These are phyloP conservation scores for Chromoteleia sp. DNA, from an alignment of 2,888 invertebrate genomes.

Conservation along the genomic window DNA sequence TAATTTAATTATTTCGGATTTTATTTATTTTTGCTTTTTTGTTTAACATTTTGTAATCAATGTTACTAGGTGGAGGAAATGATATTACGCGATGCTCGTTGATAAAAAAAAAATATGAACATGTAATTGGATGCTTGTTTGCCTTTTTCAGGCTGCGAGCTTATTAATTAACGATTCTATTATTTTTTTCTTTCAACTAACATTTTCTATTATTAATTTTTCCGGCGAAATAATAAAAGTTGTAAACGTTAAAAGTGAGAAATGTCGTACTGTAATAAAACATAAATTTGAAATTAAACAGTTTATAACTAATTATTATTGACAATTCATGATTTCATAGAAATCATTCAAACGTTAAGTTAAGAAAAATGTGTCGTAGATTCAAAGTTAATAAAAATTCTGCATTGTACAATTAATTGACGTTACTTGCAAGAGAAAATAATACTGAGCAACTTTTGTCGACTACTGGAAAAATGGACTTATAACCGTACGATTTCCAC, in stretches of 20 bases:
- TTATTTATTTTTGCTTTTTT: no score
- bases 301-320: background rate
- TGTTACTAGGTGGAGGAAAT: no score
- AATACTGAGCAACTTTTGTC: background rate
- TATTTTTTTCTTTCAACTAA: no score
- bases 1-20: no score
- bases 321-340: background rate
- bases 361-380: background rate
- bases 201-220: background rate
- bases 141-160: no score
- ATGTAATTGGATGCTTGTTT: no score
- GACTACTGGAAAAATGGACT: slow-evolving; percentile 9
- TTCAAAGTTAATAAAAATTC: background rate
- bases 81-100: no score
- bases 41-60: no score
- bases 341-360: background rate
- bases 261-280: background rate
- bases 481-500: background rate
- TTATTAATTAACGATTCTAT: background rate
- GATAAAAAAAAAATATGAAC: background rate
- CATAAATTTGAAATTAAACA: background rate
- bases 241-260: background rate
- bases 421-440: slow-evolving; percentile 14
- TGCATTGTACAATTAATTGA: slow-evolving; percentile 2
- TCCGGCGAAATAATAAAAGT: background rate